Percentiles rank a stretch among this genome's conserved stretches.
These are phyloP conservation scores for Embidobia sp. DNA, from an alignment of 2,888 invertebrate genomes.

Conservation along the genomic window DNA sequence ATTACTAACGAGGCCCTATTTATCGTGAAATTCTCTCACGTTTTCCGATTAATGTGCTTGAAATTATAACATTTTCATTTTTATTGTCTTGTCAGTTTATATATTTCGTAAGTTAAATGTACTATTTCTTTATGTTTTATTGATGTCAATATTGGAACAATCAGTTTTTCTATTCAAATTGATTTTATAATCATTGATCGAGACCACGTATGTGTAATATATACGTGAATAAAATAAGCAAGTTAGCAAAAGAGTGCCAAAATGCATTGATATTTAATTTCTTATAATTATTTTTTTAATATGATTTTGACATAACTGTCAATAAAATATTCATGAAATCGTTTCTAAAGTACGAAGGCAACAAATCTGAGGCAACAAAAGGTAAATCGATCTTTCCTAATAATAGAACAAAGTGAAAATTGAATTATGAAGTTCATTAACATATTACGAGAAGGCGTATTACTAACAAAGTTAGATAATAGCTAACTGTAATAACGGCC, in stretches of 20 bases:
- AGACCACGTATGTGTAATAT: neutral
- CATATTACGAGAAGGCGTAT: conserved; percentile 10
- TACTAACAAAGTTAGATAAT: conserved; percentile 37
- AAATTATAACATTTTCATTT: conserved; percentile 39
- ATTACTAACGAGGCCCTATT: conserved; percentile 18
- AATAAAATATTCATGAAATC: conserved; percentile 28
- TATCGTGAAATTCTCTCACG: conserved; percentile 41
- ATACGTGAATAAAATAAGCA: neutral
- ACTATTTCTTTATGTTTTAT: neutral
- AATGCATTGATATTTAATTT: neutral
- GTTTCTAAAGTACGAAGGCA: neutral
- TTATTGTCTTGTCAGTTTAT: conserved; percentile 20
- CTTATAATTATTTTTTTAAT: too few relatives aligned
- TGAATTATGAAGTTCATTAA: conserved; percentile 30
- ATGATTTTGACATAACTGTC: neutral
- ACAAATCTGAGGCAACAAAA: neutral
- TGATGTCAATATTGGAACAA: too few relatives aligned
- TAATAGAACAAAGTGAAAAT: conserved; percentile 28
- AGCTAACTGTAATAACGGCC: conserved; percentile 32
- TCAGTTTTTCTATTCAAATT: too few relatives aligned
- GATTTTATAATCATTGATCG: neutral
- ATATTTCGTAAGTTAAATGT: neutral
- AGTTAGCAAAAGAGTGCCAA: neutral
- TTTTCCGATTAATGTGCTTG: conserved; percentile 28
- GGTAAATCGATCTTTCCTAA: conserved; percentile 16